Conservation (phyloP, 2,888 invertebrate species). For the Phyto melanocephala region DNA sequence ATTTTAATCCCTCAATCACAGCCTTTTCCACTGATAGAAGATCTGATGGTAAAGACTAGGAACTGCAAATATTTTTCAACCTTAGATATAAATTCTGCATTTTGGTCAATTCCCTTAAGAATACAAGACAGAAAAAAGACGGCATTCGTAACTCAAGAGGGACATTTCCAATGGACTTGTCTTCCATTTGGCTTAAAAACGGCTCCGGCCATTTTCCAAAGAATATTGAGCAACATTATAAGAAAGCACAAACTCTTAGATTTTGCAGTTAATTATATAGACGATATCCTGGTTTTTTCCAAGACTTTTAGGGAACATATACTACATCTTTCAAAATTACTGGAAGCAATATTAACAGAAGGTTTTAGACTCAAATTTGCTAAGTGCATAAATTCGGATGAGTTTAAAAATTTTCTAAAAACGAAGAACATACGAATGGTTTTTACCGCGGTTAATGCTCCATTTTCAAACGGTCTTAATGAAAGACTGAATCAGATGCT, state of each 20-base stretch:
- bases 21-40: conserved; percentile 63
- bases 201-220: conserved; percentile 62
- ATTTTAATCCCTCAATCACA: conserved; percentile 63
- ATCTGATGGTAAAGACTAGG: conserved; percentile 57
- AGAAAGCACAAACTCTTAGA: conserved; percentile 62
- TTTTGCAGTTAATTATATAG: conserved; percentile 64
- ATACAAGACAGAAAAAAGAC: conserved; percentile 63
- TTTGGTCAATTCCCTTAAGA: conserved; percentile 55
- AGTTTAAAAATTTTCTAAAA: conserved; percentile 69
- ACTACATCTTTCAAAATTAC: conserved; percentile 41
- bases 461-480: conserved; percentile 59
- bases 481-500: conserved; percentile 60
- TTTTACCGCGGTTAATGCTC: conserved; percentile 58
- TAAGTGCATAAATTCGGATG: conserved; percentile 68
- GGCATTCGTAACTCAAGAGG: conserved; percentile 65
- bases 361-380: conserved; percentile 62
- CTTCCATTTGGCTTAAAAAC: conserved; percentile 64
- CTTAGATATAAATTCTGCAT: conserved; percentile 64
- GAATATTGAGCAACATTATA: conserved; percentile 63
- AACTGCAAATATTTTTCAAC: conserved; percentile 55
- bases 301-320: conserved; percentile 56
- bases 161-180: conserved; percentile 66
- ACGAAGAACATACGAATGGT: conserved; percentile 55
- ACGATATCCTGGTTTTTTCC: conserved; percentile 64
- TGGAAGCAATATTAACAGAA: conserved; percentile 62